phyloP scores from a whole-genome alignment of 2,888 invertebrate genomes.

The Phalera bucephala region DNA sequence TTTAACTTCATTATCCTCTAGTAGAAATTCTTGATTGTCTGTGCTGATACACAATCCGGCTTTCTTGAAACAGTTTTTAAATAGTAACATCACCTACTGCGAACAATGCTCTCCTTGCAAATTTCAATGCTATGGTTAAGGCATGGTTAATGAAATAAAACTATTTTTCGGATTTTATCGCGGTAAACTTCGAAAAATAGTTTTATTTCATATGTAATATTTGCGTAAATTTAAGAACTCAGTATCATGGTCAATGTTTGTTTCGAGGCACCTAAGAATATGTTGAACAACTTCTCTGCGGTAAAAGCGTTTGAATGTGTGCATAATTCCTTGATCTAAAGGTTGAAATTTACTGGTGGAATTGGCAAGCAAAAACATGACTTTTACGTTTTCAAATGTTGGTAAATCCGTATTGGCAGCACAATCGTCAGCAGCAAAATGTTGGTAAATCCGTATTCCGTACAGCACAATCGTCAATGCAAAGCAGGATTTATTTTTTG shows the following conservation, averaged over 20 bases:
- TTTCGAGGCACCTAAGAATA: constrained; percentile 18
- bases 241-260: constrained; percentile 4
- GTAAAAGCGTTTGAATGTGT: no score
- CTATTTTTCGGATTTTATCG: no score
- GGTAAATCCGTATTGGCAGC: constrained; percentile 3
- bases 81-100: constrained; percentile 18
- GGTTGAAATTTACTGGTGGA: constrained; percentile 12
- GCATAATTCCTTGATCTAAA: no score
- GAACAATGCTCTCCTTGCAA: constrained; percentile 22
- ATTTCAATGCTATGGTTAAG: no score
- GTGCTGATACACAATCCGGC: constrained; percentile 21
- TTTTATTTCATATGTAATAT: no score
- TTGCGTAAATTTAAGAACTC: no score
- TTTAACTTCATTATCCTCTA: constrained; percentile 19
- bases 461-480: constrained; percentile 5
- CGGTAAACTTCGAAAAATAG: no score
- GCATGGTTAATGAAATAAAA: no score
- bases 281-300: constrained; percentile 6
- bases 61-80: constrained; percentile 27
- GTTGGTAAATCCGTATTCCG: no score
- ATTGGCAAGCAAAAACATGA: not conserved
- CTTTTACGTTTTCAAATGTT: not conserved
- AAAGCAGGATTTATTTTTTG: constrained; percentile 1
- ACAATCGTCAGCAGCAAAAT: no score
- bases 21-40: constrained; percentile 17